Conservation (phyloP, 2,797 vertebrate species). For the Eospalax fontanierii region DNA sequence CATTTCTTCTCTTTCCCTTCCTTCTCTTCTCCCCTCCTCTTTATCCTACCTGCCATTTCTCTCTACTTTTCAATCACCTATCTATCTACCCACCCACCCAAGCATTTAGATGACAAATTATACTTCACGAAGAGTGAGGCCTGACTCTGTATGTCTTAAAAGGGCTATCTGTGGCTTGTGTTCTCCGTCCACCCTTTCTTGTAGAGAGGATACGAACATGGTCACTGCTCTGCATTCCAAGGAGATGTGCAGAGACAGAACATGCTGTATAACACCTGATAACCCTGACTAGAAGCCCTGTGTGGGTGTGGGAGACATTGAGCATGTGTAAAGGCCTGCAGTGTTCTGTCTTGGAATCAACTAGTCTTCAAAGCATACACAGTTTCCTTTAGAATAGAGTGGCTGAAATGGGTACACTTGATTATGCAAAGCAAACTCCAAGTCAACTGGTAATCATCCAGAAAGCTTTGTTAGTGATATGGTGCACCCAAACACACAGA, state of each 20-base stretch:
- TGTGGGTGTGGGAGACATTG: background rate
- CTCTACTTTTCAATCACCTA: background rate
- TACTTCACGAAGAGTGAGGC: background rate
- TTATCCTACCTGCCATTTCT: background rate
- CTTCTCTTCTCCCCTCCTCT: background rate
- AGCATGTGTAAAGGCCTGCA: background rate
- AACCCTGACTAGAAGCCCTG: background rate
- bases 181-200: background rate
- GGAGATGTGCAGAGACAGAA: background rate
- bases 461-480: background rate
- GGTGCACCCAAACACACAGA: background rate
- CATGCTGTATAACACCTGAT: background rate
- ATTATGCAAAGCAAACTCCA: background rate
- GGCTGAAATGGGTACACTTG: background rate
- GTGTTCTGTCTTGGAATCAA: background rate
- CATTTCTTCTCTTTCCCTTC: background rate
- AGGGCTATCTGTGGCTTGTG: background rate
- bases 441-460: background rate
- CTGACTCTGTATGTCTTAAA: background rate
- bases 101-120: background rate
- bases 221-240: background rate
- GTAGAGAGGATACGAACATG: background rate
- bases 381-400: background rate
- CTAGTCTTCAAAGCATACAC: slow-evolving; percentile 8
- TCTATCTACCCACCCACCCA: background rate